These are phyloP conservation scores for Helicolenus hilgendorfi DNA, from an alignment of 2,797 vertebrate genomes.

Conservation along the genomic window DNA sequence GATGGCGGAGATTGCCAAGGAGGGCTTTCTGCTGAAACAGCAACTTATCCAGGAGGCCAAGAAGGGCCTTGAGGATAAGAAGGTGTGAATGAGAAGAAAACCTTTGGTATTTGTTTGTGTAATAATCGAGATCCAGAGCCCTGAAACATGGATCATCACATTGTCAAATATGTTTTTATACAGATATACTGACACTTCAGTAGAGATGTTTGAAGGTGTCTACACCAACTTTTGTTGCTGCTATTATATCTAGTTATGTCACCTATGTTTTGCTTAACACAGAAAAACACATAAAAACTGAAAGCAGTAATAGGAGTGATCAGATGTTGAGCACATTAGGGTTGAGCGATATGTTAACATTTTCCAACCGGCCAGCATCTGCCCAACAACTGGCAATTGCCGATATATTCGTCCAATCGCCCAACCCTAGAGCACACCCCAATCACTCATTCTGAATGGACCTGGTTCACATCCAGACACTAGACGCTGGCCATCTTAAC, in stretches of 20 bases:
- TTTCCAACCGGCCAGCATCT: too few relatives aligned
- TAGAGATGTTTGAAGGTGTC: not conserved
- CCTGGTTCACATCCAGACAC: not conserved
- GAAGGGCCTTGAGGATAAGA: constrained; percentile 92
- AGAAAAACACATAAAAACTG: not conserved
- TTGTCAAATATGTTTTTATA: not conserved
- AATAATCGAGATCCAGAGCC: not conserved
- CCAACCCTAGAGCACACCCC: too few relatives aligned
- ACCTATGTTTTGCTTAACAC: not conserved
- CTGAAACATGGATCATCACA: not conserved
- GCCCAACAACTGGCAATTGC: too few relatives aligned
- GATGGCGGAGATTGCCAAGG: constrained; percentile 93
- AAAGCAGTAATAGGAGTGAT: not conserved
- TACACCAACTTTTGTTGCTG: not conserved
- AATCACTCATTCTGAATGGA: not conserved
- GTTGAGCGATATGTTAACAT: too few relatives aligned
- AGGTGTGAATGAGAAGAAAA: constrained; percentile 80
- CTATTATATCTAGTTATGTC: not conserved
- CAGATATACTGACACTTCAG: not conserved
- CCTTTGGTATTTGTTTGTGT: not conserved
- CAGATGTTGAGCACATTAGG: not conserved
- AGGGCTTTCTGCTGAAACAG: constrained; percentile 93
- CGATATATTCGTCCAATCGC: too few relatives aligned
- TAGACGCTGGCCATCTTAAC: not conserved
- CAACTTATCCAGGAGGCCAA: constrained; percentile 94